Conservation (phyloP, 2,888 invertebrate genomes). For the Ectropis crepuscularia region DNA sequence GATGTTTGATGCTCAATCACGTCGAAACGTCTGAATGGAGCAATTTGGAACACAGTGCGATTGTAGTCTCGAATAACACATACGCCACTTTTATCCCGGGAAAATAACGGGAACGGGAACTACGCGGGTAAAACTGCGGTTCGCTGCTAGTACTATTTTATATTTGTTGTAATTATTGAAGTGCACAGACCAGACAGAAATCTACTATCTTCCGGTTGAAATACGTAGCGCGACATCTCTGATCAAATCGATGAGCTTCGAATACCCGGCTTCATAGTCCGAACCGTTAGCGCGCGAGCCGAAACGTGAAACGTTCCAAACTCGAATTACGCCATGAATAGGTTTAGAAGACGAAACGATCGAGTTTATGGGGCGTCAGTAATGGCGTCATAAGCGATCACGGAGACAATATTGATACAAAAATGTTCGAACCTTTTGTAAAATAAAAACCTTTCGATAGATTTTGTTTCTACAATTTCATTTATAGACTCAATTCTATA, state of each 20-base stretch:
- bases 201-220: constrained; percentile 8
- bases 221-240: constrained; percentile 12
- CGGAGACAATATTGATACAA: constrained; percentile 43
- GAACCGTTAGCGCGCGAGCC: constrained; percentile 41
- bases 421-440: constrained; percentile 41
- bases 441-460: constrained; percentile 37
- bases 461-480: constrained; percentile 40
- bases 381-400: constrained; percentile 42
- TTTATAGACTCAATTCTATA: constrained; percentile 36
- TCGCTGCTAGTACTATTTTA: too few species aligned
- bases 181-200: too few species aligned
- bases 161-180: too few species aligned
- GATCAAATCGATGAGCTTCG: constrained; percentile 51
- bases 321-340: constrained; percentile 44
- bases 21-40: too few species aligned
- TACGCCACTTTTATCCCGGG: too few species aligned
- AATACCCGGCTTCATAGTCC: constrained; percentile 56
- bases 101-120: too few species aligned
- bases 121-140: too few species aligned
- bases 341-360: constrained; percentile 40
- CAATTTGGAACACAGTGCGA: too few species aligned
- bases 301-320: constrained; percentile 51
- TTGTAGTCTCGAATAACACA: too few species aligned
- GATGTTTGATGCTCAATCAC: too few species aligned
- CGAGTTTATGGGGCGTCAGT: constrained; percentile 40